Percentiles rank a stretch among this genome's conserved stretches.
These are phyloP conservation scores for Brachymystax lenok DNA, from an alignment of 2,797 vertebrate species.

Conservation along the genomic window DNA sequence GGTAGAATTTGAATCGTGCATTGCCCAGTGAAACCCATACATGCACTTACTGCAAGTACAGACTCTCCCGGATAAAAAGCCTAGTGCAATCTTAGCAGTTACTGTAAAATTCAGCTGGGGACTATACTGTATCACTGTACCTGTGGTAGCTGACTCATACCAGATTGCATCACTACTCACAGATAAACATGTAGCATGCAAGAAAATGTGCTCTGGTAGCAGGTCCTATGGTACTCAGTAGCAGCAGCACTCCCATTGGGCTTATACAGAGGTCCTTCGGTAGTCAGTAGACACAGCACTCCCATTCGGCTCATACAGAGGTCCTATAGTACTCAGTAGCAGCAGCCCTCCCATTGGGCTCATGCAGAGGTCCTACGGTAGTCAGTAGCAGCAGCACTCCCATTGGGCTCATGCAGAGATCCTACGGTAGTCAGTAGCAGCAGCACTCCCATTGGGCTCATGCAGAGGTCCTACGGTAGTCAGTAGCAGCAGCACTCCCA, in stretches of 20 bases:
- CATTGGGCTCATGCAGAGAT: too few relatives aligned
- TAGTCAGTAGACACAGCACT: too few relatives aligned
- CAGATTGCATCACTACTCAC: not conserved
- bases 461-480: too few relatives aligned
- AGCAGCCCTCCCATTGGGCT: too few relatives aligned
- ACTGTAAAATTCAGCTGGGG: not conserved
- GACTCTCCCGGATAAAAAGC: not conserved
- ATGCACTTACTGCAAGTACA: not conserved
- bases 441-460: too few relatives aligned
- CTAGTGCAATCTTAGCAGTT: not conserved
- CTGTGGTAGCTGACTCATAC: slow-evolving; percentile 33
- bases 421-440: too few relatives aligned
- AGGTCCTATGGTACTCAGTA: not conserved
- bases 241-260: not conserved
- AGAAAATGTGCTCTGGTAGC: slow-evolving; percentile 7
- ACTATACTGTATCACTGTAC: slow-evolving; percentile 19
- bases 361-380: too few relatives aligned
- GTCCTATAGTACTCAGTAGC: too few relatives aligned
- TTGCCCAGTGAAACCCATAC: not conserved
- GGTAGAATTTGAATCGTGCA: not conserved
- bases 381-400: too few relatives aligned
- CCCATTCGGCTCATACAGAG: too few relatives aligned
- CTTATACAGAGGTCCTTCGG: not conserved
- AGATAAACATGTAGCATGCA: not conserved
- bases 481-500: too few relatives aligned